phyloP scores from a whole-genome alignment of 2,113 vertebrate genomes.

The Sigmodon hispidus region DNA sequence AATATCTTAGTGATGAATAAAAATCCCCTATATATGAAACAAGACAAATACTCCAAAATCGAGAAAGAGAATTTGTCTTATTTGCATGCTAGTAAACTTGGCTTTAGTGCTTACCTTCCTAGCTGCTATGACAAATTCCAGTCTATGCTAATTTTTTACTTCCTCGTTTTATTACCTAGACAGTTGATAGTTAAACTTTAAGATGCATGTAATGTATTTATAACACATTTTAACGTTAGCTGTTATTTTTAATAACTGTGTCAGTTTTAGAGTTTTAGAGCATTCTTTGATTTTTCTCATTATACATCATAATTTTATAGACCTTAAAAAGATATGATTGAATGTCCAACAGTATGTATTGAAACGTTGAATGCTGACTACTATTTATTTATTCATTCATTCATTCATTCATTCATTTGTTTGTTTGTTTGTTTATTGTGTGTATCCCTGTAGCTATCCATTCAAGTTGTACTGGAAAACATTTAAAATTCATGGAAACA shows the following conservation, averaged over 20 bases:
- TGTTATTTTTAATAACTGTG: neutral
- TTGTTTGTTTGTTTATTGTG: too few species aligned
- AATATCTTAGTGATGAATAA: neutral
- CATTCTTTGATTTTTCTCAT: neutral
- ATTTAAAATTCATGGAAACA: neutral
- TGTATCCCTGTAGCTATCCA: neutral
- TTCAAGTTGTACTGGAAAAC: neutral
- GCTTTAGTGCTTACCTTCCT: neutral
- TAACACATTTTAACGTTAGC: neutral
- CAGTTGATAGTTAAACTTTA: neutral
- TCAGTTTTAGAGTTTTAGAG: neutral
- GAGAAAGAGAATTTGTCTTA: neutral
- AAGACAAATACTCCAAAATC: neutral
- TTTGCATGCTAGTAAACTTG: neutral
- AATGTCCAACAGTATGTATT: neutral
- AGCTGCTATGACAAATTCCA: too few species aligned
- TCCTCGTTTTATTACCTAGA: neutral
- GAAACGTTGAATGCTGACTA: neutral
- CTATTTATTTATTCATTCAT: too few species aligned
- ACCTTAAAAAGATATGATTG: neutral
- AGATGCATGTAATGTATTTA: neutral
- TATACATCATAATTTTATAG: neutral
- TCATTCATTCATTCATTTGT: too few species aligned
- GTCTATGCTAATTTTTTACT: neutral
- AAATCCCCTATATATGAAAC: neutral